A percentile compares a stretch with the other conserved stretches of the same genome.
phyloP scores from a whole-genome alignment of 2,797 vertebrate genomes.

The Threskiornis aethiopicus region DNA sequence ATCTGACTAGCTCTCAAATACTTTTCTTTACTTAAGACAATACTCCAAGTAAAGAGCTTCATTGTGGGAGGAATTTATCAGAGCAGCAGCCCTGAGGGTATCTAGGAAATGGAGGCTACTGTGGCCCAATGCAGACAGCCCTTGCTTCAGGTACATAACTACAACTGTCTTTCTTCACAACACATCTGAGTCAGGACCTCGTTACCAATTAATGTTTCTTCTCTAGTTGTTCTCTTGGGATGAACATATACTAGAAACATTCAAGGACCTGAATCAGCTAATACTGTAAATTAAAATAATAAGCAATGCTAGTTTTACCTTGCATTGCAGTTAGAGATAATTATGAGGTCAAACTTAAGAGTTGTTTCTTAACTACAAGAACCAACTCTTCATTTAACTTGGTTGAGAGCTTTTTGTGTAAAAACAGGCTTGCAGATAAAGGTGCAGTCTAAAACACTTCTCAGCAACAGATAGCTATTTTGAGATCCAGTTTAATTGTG shows the following conservation, averaged over 20 bases:
- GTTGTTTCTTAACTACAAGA: not conserved
- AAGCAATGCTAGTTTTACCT: not conserved
- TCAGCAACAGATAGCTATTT: not conserved
- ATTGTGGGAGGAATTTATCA: not conserved
- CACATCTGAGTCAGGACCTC: not conserved
- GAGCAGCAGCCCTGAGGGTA: not conserved
- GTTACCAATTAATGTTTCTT: not conserved
- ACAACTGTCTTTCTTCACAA: not conserved
- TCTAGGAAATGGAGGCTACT: not conserved
- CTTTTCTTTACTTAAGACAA: not conserved
- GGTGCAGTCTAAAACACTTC: not conserved
- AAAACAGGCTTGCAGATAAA: not conserved
- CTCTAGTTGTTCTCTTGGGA: not conserved
- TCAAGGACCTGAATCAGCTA: not conserved
- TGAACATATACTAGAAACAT: not conserved
- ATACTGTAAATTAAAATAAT: not conserved
- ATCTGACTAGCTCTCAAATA: not conserved
- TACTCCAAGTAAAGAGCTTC: not conserved
- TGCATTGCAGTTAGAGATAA: not conserved
- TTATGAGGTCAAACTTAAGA: not conserved
- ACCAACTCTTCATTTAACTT: not conserved
- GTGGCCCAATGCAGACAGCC: accelerated
- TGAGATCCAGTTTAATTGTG: not conserved
- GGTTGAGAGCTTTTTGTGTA: not conserved
- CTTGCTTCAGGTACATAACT: not conserved